Conservation (phyloP, 1,140 invertebrate genomes). For the Elysia chlorotica region DNA sequence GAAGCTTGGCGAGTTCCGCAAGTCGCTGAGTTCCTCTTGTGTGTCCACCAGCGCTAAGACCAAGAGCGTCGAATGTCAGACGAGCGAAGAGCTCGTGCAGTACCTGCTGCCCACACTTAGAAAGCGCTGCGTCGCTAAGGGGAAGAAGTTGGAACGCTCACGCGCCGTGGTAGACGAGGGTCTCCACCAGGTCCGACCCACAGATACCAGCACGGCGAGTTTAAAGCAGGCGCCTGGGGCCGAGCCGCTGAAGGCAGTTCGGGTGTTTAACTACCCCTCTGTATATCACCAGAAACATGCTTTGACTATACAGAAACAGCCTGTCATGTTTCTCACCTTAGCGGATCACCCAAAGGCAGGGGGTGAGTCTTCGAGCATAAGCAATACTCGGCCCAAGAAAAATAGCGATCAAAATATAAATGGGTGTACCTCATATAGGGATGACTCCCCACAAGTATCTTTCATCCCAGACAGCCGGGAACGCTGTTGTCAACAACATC, state of each 20-base stretch:
- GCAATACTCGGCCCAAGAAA: too few species aligned
- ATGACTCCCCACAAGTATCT: too few species aligned
- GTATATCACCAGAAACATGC: neutral
- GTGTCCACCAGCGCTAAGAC: constrained; percentile 6
- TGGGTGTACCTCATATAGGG: too few species aligned
- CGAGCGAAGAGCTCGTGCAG: constrained; percentile 12
- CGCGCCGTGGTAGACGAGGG: neutral
- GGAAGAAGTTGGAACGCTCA: constrained; percentile 6
- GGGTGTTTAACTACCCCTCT: neutral
- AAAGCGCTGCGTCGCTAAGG: neutral
- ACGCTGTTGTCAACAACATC: too few species aligned
- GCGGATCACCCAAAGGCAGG: too few species aligned
- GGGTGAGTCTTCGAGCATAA: too few species aligned
- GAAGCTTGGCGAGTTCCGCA: neutral
- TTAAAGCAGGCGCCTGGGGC: neutral
- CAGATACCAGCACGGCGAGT: neutral
- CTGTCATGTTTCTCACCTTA: too few species aligned
- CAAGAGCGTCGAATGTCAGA: constrained; percentile 13
- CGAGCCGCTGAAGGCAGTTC: neutral
- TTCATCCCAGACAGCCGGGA: too few species aligned
- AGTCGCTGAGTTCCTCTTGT: constrained; percentile 11
- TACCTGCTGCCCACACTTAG: constrained; percentile 1
- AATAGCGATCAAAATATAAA: too few species aligned
- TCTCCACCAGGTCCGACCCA: too few species aligned
- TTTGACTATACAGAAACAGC: too few species aligned